Evolutionary conservation across 1,140 invertebrate genomes (phyloP).

Genomic region (Papilio xuthus): DNA sequence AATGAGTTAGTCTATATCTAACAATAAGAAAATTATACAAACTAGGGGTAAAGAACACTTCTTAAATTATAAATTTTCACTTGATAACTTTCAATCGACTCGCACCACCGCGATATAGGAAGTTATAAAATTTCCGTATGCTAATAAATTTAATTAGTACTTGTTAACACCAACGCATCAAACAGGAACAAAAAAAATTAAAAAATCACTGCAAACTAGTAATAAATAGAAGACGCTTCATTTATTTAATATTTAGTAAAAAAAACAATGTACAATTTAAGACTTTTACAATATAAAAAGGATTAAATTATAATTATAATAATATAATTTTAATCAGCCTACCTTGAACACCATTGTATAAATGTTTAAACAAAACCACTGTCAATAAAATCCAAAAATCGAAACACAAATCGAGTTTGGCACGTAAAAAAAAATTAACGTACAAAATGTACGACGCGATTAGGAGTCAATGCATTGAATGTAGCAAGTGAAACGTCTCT

Average conservation of each 20-base stretch:
- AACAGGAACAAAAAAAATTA: not conserved
- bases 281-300: too few species aligned
- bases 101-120: not conserved
- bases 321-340: constrained; percentile 34
- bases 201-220: too few species aligned
- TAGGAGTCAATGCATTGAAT: constrained; percentile 54
- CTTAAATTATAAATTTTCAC: not conserved
- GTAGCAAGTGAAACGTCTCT: constrained; percentile 57
- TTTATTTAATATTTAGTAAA: too few species aligned
- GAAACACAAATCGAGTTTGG: constrained; percentile 45
- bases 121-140: not conserved
- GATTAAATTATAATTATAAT: too few species aligned
- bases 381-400: constrained; percentile 39
- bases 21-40: not conserved
- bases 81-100: not conserved
- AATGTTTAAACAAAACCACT: constrained; percentile 45
- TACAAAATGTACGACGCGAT: constrained; percentile 42
- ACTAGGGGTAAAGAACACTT: not conserved
- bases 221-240: too few species aligned
- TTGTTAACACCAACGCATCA: not conserved
- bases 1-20: too few species aligned
- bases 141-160: not conserved
- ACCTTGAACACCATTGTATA: constrained; percentile 66
- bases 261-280: too few species aligned
- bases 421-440: constrained; percentile 41